These are phyloP conservation scores for Chrysoperla carnea DNA, from an alignment of 1,140 invertebrate genomes.

Conservation along the genomic window DNA sequence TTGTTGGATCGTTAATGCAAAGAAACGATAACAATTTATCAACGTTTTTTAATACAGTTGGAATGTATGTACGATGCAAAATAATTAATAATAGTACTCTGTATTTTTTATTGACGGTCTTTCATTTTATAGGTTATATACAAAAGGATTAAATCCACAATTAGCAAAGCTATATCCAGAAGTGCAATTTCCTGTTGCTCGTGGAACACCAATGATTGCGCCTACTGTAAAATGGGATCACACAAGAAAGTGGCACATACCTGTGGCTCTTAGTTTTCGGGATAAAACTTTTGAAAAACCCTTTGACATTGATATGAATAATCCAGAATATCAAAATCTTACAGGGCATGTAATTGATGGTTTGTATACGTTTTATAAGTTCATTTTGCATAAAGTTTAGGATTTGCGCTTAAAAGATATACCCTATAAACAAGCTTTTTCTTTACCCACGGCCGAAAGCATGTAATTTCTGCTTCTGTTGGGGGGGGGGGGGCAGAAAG, in stretches of 20 bases:
- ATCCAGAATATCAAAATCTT: constrained; percentile 59
- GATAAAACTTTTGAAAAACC: constrained; percentile 14
- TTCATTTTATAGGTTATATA: constrained; percentile 20
- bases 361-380: constrained; percentile 5
- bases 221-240: constrained; percentile 78
- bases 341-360: constrained; percentile 76
- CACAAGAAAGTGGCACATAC: constrained; percentile 43
- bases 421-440: too few species aligned
- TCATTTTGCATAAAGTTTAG: too few species aligned
- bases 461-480: too few species aligned
- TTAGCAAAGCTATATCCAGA: constrained; percentile 31
- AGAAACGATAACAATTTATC: too few species aligned
- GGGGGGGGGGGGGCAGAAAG: too few species aligned
- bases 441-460: too few species aligned
- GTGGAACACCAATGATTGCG: constrained; percentile 54
- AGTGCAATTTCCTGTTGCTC: constrained; percentile 50
- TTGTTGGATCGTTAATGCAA: too few species aligned
- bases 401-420: too few species aligned
- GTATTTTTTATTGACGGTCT: too few species aligned
- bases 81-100: too few species aligned
- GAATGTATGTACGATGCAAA: too few species aligned
- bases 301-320: constrained; percentile 30
- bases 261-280: background rate
- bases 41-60: too few species aligned
- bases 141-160: constrained; percentile 24